A percentile compares a stretch with the other conserved stretches of the same genome.
phyloP scores from a whole-genome alignment of 2,888 invertebrate genomes.

The Galerucella nymphaeae region DNA sequence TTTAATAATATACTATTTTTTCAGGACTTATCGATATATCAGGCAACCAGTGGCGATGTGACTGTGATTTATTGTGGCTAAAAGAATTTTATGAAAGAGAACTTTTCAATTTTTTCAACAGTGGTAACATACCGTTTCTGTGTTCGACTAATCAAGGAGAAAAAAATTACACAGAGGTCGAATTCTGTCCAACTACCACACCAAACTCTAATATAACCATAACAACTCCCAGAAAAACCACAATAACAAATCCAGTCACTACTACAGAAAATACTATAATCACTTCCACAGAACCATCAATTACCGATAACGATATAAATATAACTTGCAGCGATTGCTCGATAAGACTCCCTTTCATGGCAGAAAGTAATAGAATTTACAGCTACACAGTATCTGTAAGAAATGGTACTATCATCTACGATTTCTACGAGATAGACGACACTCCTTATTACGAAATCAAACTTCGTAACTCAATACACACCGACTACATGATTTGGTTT shows the following conservation, averaged over 20 bases:
- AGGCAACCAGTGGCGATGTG: slow-evolving; percentile 38
- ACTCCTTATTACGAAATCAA: slow-evolving; percentile 39
- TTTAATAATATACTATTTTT: too few species aligned
- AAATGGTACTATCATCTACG: slow-evolving; percentile 36
- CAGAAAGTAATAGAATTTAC: slow-evolving; percentile 20
- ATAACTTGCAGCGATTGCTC: slow-evolving; percentile 23
- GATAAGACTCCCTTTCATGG: not conserved
- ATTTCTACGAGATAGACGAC: slow-evolving; percentile 34
- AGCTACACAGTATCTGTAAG: slow-evolving; percentile 30
- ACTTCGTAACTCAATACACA: slow-evolving; percentile 24
- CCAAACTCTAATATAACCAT: slow-evolving; percentile 5
- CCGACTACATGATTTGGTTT: slow-evolving; percentile 37
- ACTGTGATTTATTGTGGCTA: slow-evolving; percentile 38
- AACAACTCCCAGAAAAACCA: not conserved
- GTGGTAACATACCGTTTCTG: slow-evolving; percentile 26
- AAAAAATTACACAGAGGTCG: slow-evolving; percentile 27
- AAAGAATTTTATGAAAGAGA: slow-evolving; percentile 35
- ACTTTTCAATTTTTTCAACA: slow-evolving; percentile 18
- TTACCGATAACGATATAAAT: slow-evolving; percentile 8
- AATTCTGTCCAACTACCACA: slow-evolving; percentile 35
- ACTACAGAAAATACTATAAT: not conserved
- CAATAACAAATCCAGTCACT: slow-evolving; percentile 5
- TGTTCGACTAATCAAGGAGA: slow-evolving; percentile 19
- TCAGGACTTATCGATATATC: slow-evolving; percentile 30
- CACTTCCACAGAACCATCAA: not conserved